Evolutionary conservation across 2,888 invertebrate species (phyloP), one percentile per base, ranked within the genome.

Genomic region (Nomada ferruginata): DNA sequence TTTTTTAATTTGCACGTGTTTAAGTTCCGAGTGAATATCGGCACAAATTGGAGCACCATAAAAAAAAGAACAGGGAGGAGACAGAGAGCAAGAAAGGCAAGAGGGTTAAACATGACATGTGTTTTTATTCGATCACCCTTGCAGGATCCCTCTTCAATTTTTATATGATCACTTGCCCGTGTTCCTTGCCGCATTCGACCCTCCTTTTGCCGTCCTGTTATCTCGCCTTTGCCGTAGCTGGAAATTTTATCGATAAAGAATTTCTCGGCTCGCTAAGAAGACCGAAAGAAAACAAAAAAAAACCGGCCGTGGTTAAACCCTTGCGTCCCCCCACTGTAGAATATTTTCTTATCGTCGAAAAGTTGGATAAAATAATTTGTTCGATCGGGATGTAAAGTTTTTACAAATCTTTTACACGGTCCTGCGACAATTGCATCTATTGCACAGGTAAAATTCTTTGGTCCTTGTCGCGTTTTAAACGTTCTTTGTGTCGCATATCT

Each of bases 81-180:
- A 11, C 15, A 52, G n/a, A n/a, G 20, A 26, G 42, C 2, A n/a
- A 7, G 5, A 9, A 36, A 2, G 18, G 7, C 5, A 2, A 20
- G 63, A 9, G 59, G 52, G 60, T 75, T 78, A 76, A 78, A 76
- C 66, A 75, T 36, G 76, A 75, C 76, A 76, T 47, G 47, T 66
- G 66, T 78, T 76, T 76, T 52, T 77, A 65, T 75, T 65, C 75
- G 44, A 74, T 77, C 65, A 65, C 60, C 47, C 29, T 60, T 36
- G 10, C 44, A 26, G 23, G 44, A 23, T 53, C 26, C 52, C 50
- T 18, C 50, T 47, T 52, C 63, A 79, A 77, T 79, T 79, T 79
- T 79, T 65, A 69, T 64, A 44, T 13, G 79, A 70, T 70, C 79
- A 11, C 29, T 68, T 52, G 23, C 13, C n/a, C 5, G 57, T 44